Evolutionary conservation across 2,113 vertebrate genomes (phyloP), one percentile per base, ranked within the genome.

Genomic region (Pardalotus punctatus): DNA sequence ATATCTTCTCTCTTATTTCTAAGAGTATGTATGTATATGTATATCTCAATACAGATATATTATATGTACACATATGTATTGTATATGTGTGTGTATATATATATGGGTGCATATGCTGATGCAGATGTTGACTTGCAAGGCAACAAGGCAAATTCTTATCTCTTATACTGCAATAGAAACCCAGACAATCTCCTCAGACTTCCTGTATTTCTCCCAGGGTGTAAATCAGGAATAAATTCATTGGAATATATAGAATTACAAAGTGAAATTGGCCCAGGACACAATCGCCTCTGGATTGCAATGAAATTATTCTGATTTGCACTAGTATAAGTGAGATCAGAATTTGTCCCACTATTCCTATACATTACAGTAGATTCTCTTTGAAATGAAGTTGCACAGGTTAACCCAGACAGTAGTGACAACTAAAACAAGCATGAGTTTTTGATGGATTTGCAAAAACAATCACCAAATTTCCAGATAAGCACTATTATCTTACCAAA

Each of bases 361-460:
- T 42, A 50, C 1, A 14, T 96, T 96, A 93, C 96, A 96, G 96
- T 96, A 95, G 97, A 96, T 95, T 97, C 96, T 96, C 93, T 96
- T 96, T 97, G 94, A 97, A 95, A 96, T 95, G 88, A 96, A 94
- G 95, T 96, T 96, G 86, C 74, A 42, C 86, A 95, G 74, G 89
- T 90, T 96, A 93, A 95, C 90, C 91, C 81, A 88, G 84, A 95
- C 96, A 86, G 93, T 97, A 95, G 88, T 90, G 93, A 97, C 53
- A 86, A 36, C 65, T 74, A 93, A 93, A 96, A 91, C 0, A 13
- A 81, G 74, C 86, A 43, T 47, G 71, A 93, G 20, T 54, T 82
- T 71, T 80, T 47, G 24, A 86, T n/a, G 50, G n/a, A 91, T 85
- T 90, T 86, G 48, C 42, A 69, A 76, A 96, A 96, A n/a, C 82